Evolutionary conservation across 2,888 invertebrate genomes (phyloP), one percentile per base, ranked within the genome.

Genomic region (Ennomos fuscantarius): DNA sequence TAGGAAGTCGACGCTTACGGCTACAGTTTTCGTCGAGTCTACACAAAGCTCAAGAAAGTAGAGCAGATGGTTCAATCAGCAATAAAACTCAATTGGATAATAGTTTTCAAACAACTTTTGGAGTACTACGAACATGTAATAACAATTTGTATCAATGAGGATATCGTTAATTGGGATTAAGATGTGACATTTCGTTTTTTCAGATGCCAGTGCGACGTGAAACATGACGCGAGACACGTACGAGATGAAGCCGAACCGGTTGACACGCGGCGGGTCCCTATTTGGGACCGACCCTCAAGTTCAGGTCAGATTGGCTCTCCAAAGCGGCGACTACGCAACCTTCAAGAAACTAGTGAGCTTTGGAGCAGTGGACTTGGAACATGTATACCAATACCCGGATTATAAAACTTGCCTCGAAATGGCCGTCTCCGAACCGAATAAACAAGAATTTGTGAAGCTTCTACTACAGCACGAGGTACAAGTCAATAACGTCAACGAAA

Each of bases 381-480:
- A 93, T 69, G 87, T 92, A 39, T 94, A 94, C 65, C 89, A 90
- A 15, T 87, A 93, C 60, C 94, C 94, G 1, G 90, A 93, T 63
- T 86, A 93, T 63, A 94, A 94, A 74, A 94, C 94, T 1, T 93
- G 94, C 60, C 86, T 94, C 12, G 94, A 95, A 65, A 78, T 94
- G 10, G 94, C 95, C 3, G 89, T 93, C 32, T 87, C 86, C 0
- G 89, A 92, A 60, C 80, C 82, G 11, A 91, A 93, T 40, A 86
- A 86, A 63, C 77, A 88, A 33, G 89, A 93, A 34, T 95, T 94
- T 52, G 93, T 94, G 0, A 85, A 93, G 66, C 83, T 92, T 3
- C 81, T 96, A 36, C 74, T 95, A 9, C 88, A 93, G 55, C 81
- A 93, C 50, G 94, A 94, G 57, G 95, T 94, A 0, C 89, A 95